A percentile compares a stretch with the other conserved stretches of the same genome.
Conservation (phyloP, 2,113 vertebrate species). For the Malurus cyaneus region DNA sequence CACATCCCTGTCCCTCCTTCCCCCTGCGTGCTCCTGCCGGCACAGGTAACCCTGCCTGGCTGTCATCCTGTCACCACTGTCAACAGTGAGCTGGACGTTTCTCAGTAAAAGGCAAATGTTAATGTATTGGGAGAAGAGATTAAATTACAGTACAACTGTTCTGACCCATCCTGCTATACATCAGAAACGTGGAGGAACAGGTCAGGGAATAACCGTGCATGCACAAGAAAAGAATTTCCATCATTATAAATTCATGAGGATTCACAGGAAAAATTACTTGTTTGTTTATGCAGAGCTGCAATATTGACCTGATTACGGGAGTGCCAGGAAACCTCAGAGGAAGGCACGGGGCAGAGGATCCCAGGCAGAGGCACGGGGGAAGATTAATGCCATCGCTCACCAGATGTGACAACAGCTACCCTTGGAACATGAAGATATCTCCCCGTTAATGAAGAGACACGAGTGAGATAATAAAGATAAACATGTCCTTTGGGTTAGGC, state of each 20-base stretch:
- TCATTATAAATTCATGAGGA: constrained; percentile 4
- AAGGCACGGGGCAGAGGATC: background rate
- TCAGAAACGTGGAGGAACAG: background rate
- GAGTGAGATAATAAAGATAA: constrained; percentile 59
- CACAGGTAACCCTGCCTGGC: background rate
- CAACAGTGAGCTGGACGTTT: background rate
- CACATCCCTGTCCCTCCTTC: accelerated
- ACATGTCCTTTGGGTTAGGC: constrained; percentile 7
- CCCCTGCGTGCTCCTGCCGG: background rate
- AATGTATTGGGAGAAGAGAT: background rate
- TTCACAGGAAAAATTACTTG: background rate
- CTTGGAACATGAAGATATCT: constrained; percentile 55
- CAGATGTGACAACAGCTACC: constrained; percentile 61
- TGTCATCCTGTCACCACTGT: accelerated
- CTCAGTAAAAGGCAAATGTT: background rate
- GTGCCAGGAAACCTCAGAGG: background rate
- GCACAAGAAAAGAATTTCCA: background rate
- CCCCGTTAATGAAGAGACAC: constrained; percentile 60
- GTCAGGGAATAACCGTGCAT: background rate
- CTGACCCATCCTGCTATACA: background rate
- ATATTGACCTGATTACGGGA: constrained; percentile 18
- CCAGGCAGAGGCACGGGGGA: background rate
- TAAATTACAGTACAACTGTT: background rate
- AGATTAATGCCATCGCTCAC: constrained; percentile 47
- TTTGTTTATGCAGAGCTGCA: constrained; percentile 28